Evolutionary conservation across 2,888 invertebrate species (phyloP).

Genomic region (Synergus umbraculus): DNA sequence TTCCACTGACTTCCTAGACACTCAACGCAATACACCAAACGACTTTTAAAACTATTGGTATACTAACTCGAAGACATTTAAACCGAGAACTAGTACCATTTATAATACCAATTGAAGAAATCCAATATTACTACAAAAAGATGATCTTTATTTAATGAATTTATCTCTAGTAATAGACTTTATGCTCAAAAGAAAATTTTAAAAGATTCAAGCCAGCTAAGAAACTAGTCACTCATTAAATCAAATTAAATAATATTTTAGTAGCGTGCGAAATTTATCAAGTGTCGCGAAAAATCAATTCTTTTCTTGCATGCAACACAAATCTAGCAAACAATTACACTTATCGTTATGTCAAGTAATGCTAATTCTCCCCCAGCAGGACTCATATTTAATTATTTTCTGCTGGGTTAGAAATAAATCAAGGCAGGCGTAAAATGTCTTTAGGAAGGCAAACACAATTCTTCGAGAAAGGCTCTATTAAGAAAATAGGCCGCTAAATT

Average conservation of each 20-base stretch:
- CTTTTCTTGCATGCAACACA: background rate
- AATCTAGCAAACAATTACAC: constrained; percentile 4
- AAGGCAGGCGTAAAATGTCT: background rate
- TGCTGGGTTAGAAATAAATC: constrained; percentile 8
- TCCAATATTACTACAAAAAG: background rate
- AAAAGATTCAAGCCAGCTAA: background rate
- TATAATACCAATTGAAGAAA: background rate
- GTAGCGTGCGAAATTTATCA: constrained; percentile 23
- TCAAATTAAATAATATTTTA: background rate
- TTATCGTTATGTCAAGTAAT: constrained; percentile 13
- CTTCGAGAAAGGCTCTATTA: background rate
- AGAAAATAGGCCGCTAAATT: constrained; percentile 12
- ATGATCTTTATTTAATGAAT: background rate
- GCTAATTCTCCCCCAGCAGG: constrained; percentile 7
- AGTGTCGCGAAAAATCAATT: background rate
- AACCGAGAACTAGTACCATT: background rate
- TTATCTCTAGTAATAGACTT: background rate
- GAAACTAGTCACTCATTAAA: background rate
- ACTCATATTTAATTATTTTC: constrained; percentile 21
- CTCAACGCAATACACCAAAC: background rate
- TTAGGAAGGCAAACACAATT: background rate
- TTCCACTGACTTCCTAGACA: background rate
- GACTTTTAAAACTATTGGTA: background rate
- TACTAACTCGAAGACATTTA: background rate
- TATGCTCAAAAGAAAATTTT: background rate